A percentile compares a stretch with the other conserved stretches of the same genome.
These are phyloP conservation scores for Brachionus paranguensis DNA, from an alignment of 1,140 invertebrate species.

Conservation along the genomic window DNA sequence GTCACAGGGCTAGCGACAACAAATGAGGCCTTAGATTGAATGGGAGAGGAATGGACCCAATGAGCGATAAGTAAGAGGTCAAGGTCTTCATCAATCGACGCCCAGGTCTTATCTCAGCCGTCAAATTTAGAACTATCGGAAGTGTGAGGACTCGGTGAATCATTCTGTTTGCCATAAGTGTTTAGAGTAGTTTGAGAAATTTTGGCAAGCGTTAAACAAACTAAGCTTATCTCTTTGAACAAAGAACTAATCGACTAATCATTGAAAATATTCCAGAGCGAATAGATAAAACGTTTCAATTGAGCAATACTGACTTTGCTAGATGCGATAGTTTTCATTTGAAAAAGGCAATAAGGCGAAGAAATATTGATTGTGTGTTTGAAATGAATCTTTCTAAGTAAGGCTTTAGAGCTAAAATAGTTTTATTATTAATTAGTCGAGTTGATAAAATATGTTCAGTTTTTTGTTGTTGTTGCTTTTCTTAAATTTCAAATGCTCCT, in stretches of 20 bases:
- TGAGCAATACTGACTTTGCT: neutral
- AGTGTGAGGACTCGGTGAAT: neutral
- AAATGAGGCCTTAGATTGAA: too few relatives aligned
- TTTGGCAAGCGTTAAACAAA: neutral
- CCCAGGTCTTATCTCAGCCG: neutral
- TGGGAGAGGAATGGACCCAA: neutral
- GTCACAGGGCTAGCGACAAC: too few relatives aligned
- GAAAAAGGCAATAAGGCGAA: neutral
- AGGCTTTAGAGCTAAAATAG: neutral
- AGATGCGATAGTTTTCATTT: neutral
- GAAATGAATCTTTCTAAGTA: neutral
- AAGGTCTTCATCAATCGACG: neutral
- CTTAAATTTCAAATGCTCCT: neutral
- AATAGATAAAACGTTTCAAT: neutral
- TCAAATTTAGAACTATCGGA: neutral
- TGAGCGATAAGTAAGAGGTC: neutral
- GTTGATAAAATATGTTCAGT: constrained; percentile 25
- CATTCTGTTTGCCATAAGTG: neutral
- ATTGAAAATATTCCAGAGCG: neutral
- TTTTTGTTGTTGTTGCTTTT: neutral
- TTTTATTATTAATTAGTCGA: constrained; percentile 28
- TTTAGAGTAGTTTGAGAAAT: neutral
- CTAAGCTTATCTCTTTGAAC: neutral
- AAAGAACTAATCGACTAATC: neutral
- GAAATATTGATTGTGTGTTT: neutral